Base-by-base conservation (phyloP, 2,797 vertebrate genomes). In the Cirrhinus mrigala region DNA sequence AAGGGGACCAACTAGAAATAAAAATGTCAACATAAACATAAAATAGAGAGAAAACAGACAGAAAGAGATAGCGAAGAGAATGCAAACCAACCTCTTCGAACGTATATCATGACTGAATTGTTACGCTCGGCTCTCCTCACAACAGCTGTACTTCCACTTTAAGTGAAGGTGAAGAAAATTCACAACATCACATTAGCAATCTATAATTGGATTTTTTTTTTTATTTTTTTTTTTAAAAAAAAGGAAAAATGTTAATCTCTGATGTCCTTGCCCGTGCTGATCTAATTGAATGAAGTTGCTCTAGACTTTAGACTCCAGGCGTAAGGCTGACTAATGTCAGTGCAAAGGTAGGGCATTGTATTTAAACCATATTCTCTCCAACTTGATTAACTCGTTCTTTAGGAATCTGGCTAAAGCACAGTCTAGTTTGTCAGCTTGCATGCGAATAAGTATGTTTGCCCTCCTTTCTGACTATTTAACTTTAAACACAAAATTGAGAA, bases 71-170 rank as follows among this genome's bases (percentile, higher is more conserved):
- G 48, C 7, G 24, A 68, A 60, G 29, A 58, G 24, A 86, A 62
- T 4, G 4, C 6, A 66, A 52, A 79, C 84, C 75, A 15, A 88
- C 87, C 87, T 88, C 60, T 88, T 64, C 74, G 81, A 29, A 80
- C 1, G 71, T 88, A 79, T 14, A 85, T 86, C 87, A 88, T 75
- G 68, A 85, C 15, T 58, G 10, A 81, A 81, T 29, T 8, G 11
- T 8, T 56, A 3, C n/a, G 33, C 22, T 44, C 18, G 22, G n/a
- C 66, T 69, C 50, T n/a, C 29, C 73, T 56, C 52, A 27, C 11
- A 14, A 24, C 46, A 46, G 2, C 15, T 14, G 50, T 68, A 64
- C 6, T 33, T 52, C 68, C 56, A 70, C 50, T 56, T 82, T 8
- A 33, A 58, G 15, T 22, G 20, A 56, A 52, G 12, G 18, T 48